Conservation (phyloP, 1,140 invertebrate genomes). For the Aleiodes sp. region DNA sequence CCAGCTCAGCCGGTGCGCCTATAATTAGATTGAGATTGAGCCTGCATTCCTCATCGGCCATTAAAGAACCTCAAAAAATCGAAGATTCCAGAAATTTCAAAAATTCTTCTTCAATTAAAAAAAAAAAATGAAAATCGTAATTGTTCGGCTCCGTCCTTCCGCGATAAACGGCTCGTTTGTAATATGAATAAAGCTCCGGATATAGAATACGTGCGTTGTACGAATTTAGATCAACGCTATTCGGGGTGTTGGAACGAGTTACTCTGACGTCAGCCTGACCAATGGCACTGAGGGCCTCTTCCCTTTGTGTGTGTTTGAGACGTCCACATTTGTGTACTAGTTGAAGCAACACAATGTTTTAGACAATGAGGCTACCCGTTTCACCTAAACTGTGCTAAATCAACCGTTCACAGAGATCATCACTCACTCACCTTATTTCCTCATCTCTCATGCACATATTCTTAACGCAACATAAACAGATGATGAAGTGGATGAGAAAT, state of each 20-base stretch:
- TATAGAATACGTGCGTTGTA: slow-evolving; percentile 52
- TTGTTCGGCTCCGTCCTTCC: background rate
- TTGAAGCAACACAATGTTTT: slow-evolving; percentile 2
- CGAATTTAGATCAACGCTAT: slow-evolving; percentile 61
- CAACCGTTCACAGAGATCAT: background rate
- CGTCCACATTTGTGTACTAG: background rate
- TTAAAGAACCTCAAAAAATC: too few relatives aligned
- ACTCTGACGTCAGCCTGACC: slow-evolving; percentile 47
- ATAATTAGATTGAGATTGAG: slow-evolving; percentile 53
- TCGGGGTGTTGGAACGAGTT: slow-evolving; percentile 47
- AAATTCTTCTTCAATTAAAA: too few relatives aligned
- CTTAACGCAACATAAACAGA: too few relatives aligned
- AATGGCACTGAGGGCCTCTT: background rate
- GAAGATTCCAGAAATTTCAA: too few relatives aligned
- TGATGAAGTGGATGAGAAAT: too few relatives aligned
- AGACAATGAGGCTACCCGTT: background rate
- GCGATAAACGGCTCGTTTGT: slow-evolving; percentile 51
- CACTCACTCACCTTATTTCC: background rate
- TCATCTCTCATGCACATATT: too few relatives aligned
- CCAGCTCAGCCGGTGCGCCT: slow-evolving; percentile 59
- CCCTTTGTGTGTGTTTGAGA: background rate
- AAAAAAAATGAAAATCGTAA: too few relatives aligned
- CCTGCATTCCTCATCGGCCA: background rate
- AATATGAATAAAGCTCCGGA: slow-evolving; percentile 64
- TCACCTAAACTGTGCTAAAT: background rate